Conservation (phyloP, 2,888 invertebrate species). For the Atrina japonica region DNA sequence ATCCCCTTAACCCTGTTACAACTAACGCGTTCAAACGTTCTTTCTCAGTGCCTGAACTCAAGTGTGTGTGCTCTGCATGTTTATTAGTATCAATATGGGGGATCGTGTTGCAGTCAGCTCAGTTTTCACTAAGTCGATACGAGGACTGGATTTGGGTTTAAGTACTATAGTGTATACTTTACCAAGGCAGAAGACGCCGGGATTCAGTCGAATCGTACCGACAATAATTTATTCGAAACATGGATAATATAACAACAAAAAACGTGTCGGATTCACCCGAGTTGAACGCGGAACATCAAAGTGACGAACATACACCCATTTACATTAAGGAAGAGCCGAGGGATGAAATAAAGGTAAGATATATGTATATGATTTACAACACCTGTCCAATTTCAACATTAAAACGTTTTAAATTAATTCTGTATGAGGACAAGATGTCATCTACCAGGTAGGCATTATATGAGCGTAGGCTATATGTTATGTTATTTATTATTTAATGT, state of each 20-base stretch:
- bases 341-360: constrained; percentile 28
- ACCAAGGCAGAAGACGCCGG: neutral
- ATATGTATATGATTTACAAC: no score
- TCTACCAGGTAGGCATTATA: no score
- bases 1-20: no score
- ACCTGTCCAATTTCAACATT: no score
- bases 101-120: constrained; percentile 51
- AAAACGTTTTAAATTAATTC: no score
- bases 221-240: no score
- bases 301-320: constrained; percentile 4
- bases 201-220: no score
- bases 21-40: no score
- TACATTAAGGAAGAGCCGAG: constrained; percentile 39
- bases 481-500: no score
- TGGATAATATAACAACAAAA: constrained; percentile 18
- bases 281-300: constrained; percentile 9
- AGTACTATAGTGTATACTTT: constrained; percentile 46
- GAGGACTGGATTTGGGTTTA: constrained; percentile 50
- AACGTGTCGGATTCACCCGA: constrained; percentile 9
- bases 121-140: constrained; percentile 49
- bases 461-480: no score
- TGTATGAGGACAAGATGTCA: no score
- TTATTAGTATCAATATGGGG: constrained; percentile 56
- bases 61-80: constrained; percentile 46
- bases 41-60: constrained; percentile 10